phyloP scores from a whole-genome alignment of 2,888 invertebrate species.

The Chrysomela aeneicollis region DNA sequence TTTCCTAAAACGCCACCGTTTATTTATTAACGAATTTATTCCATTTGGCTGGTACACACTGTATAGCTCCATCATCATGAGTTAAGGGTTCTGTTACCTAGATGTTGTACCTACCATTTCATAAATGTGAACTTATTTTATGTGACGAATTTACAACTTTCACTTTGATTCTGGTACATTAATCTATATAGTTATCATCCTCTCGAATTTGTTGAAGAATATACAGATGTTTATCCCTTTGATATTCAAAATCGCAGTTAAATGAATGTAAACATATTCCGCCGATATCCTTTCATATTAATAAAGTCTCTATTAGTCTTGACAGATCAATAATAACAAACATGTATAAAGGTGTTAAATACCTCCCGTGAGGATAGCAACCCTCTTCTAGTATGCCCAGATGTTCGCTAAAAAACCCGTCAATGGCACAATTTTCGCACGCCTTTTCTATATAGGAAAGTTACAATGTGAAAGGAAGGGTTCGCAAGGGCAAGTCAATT shows the following conservation, averaged over 20 bases:
- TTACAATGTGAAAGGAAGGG: slow-evolving; percentile 50
- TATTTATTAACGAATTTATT: no score
- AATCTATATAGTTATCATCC: no score
- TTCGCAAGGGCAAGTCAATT: slow-evolving; percentile 47
- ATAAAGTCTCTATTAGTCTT: slow-evolving; percentile 33
- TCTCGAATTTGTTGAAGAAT: no score
- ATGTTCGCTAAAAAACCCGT: slow-evolving; percentile 47
- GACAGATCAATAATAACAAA: slow-evolving; percentile 43
- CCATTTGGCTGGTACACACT: no score
- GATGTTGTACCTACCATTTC: no score
- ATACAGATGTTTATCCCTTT: not conserved
- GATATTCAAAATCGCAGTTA: not conserved
- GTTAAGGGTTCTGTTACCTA: no score
- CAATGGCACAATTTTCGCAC: slow-evolving; percentile 57
- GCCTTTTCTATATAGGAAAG: slow-evolving; percentile 53
- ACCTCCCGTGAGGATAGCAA: slow-evolving; percentile 38
- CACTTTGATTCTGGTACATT: no score
- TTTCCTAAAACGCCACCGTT: no score
- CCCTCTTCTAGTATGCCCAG: slow-evolving; percentile 33
- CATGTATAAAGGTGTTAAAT: slow-evolving; percentile 40
- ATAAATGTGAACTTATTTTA: no score
- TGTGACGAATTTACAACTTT: no score
- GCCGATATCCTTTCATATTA: slow-evolving; percentile 20
- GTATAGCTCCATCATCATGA: no score
- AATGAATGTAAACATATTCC: slow-evolving; percentile 5